Percentiles rank a stretch among this genome's conserved stretches.
phyloP scores from a whole-genome alignment of 2,888 invertebrate species.

The Plebejus argus region DNA sequence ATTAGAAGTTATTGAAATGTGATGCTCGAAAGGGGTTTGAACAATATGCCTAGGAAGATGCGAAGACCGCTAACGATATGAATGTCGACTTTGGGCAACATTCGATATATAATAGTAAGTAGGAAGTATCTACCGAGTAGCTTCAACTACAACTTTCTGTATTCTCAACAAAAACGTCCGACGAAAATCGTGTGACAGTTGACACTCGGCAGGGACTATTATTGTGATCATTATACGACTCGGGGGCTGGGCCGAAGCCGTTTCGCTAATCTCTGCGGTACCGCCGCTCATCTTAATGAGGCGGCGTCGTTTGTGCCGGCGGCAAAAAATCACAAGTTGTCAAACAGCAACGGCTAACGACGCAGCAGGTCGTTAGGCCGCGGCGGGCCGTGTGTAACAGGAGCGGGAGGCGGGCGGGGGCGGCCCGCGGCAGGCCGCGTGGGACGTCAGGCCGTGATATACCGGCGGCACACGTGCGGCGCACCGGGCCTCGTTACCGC shows the following conservation, averaged over 20 bases:
- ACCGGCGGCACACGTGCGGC: conserved; percentile 40
- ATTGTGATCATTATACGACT: background rate
- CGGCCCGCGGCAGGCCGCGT: conserved; percentile 34
- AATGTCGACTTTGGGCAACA: background rate
- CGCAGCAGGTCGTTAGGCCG: conserved; percentile 26
- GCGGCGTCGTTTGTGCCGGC: conserved; percentile 3
- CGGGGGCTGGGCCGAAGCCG: background rate
- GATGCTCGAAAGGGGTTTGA: background rate
- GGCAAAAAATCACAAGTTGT: conserved; percentile 33
- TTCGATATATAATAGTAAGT: background rate
- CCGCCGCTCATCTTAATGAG: conserved; percentile 5
- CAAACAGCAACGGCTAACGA: conserved; percentile 31
- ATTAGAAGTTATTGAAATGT: no score
- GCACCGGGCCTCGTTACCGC: conserved; percentile 37
- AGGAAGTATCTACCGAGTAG: background rate
- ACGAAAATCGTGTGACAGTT: background rate
- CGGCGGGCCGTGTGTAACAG: conserved; percentile 36
- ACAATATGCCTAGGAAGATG: background rate
- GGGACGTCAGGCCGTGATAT: conserved; percentile 33
- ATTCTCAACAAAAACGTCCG: background rate
- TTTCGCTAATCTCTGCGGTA: background rate
- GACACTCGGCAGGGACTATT: background rate
- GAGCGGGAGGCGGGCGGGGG: conserved; percentile 32
- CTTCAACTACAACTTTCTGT: background rate
- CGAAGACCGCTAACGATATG: no score